Base-by-base conservation (phyloP, 2,888 invertebrate species). In the Vannuccia rotundouncinata region DNA sequence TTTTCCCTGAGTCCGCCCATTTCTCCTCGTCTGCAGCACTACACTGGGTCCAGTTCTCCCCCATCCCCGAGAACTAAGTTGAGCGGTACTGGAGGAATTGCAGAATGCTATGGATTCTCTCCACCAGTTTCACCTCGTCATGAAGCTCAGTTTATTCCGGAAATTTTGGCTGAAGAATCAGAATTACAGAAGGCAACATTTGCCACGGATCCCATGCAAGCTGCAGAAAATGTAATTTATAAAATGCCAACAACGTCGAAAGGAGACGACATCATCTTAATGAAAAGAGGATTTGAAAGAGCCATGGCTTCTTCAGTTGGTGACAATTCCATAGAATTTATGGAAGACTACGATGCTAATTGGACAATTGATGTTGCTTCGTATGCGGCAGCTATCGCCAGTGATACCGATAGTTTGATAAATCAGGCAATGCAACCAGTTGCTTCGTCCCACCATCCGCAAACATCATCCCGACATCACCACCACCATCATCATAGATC, bases 261-360 rank as follows among this genome's bases (percentile, higher is more conserved):
- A 66, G 66, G 66, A 5, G 66, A 66, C 66, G 66, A 66, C 66
- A 66, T 66, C 5, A 66, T 66, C 25, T 13, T 66, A 27, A 66
- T 66, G 66, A 66, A 66, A 66, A 17, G 66, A 5, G 66, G 66
- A 13, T 66, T 66, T 22, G 66, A 66, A 22, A 5, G 66, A 66
- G 66, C 66, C 25, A 66, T 66, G 66, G 66, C 66, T 2, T 66
- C 66, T 5, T 66, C 66, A 66, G 66, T 66, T 66, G 66, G 66
- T n/a, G 66, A 66, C 66, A 66, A 5, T 13, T 66, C 66, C 5
- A 66, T 66, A 13, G 17, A 66, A 22, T 66, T 66, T 66, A 66
- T 66, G 66, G 66, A 66, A 27, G 66, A 66, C 25, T 66, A 66
- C 25, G 66, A 66, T 5, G 22, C 66, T 5, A 66, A 66, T 22